Conservation (phyloP, 2,797 vertebrate species). For the Amblyraja radiata region DNA sequence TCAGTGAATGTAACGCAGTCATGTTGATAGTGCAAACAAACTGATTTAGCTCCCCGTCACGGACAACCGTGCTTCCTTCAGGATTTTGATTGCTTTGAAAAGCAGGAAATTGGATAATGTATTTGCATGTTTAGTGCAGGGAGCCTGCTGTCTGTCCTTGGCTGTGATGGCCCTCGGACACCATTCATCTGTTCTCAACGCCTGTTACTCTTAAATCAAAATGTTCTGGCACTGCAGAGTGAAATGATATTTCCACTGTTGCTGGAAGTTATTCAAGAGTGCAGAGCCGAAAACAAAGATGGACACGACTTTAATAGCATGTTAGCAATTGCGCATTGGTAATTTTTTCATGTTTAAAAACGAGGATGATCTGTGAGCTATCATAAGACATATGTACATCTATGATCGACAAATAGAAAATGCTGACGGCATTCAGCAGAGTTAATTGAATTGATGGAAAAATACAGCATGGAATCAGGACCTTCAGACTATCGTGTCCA, state of each 20-base stretch:
- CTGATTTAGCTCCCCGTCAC: not conserved
- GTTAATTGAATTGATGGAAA: too few species aligned
- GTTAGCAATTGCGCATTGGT: not conserved
- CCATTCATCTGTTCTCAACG: not conserved
- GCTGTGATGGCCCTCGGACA: not conserved
- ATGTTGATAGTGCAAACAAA: not conserved
- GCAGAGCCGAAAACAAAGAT: not conserved
- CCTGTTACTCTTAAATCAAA: not conserved
- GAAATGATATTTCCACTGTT: not conserved
- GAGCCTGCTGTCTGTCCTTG: not conserved
- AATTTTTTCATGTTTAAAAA: not conserved
- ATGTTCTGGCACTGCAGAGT: not conserved
- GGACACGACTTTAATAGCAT: not conserved
- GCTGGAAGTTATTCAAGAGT: not conserved
- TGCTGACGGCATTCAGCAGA: too few species aligned
- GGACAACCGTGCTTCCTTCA: not conserved
- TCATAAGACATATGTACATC: not conserved
- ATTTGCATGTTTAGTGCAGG: not conserved
- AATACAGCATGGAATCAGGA: too few species aligned
- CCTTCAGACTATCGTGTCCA: too few species aligned
- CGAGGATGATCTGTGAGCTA: not conserved
- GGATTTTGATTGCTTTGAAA: constrained; percentile 10
- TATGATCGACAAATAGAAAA: not conserved
- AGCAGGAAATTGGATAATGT: constrained; percentile 18
- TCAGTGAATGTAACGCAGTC: not conserved